Evolutionary conservation across 1,140 invertebrate species (phyloP), one percentile per base, ranked within the genome.

Genomic region (Antheraea mylitta): DNA sequence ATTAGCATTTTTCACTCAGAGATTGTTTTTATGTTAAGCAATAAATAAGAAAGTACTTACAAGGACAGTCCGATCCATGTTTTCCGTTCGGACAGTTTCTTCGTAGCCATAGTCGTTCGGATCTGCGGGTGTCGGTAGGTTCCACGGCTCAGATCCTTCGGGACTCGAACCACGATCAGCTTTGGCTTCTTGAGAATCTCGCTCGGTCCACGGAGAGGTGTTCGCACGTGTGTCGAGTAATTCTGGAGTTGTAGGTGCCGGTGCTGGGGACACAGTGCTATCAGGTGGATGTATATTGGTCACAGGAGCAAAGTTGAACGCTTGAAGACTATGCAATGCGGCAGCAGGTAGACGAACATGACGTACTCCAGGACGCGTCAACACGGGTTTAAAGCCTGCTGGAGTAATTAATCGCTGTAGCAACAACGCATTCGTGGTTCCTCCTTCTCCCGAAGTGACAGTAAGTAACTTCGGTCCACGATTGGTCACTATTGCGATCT

Each of bases 401-500:
- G 91, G 91, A 7, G 87, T 87, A 19, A 93, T 92, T 42, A 92
- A 77, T 10, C 82, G 80, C 72, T 90, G 91, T 64, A 87, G 78
- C 64, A 92, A 89, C 73, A 89, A 84, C 16, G 94, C 93, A 19
- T 94, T 93, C 0, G 94, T 94, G 2, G 94, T 92, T 4, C 86
- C 86, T 18, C 85, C 84, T 58, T 92, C 91, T 0, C 87, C 86
- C 8, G 81, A 84, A 0, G 81, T 83, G 0, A 95, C 94, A 6
- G 94, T 93, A 8, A 96, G 83, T 18, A 95, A 88, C 78, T 95
- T 96, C 6, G 94, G 94, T 0, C 94, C 94, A 13, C 95, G 94
- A 59, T 93, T 93, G 0, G 95, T 95, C 0, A 96, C 95, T 60
- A 96, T 95, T 0, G 95, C 95, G 63, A 96, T 95, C 70, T 95